phyloP scores from a whole-genome alignment of 2,113 vertebrate genomes.

The Sander vitreus region DNA sequence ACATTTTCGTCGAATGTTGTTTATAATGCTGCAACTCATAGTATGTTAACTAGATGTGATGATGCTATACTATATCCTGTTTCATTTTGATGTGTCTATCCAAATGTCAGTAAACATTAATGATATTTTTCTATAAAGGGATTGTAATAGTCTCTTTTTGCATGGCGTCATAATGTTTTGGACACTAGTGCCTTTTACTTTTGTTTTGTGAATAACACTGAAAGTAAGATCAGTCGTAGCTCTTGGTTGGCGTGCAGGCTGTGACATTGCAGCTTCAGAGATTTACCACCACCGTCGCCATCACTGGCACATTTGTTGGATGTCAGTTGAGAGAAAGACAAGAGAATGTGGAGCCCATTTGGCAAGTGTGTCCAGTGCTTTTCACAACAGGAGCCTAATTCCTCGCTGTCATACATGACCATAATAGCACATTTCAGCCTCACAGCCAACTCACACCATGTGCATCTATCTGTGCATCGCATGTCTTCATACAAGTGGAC shows the following conservation, averaged over 20 bases:
- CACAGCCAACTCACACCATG: constrained; percentile 41
- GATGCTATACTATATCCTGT: constrained; percentile 58
- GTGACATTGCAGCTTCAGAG: constrained; percentile 42
- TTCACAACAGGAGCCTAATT: constrained; percentile 61
- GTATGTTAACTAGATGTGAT: constrained; percentile 60
- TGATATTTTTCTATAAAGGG: constrained; percentile 71
- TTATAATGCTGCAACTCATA: constrained; percentile 60
- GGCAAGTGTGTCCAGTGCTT: constrained; percentile 65
- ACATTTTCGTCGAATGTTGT: constrained; percentile 45
- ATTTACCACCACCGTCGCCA: constrained; percentile 44
- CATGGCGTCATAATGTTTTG: constrained; percentile 65
- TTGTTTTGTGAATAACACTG: constrained; percentile 56
- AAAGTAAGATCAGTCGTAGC: constrained; percentile 50
- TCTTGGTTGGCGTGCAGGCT: constrained; percentile 17
- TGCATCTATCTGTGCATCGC: constrained; percentile 43
- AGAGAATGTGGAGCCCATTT: constrained; percentile 68
- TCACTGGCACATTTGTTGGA: constrained; percentile 56
- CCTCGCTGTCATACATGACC: constrained; percentile 63
- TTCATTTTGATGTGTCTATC: constrained; percentile 66
- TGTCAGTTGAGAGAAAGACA: constrained; percentile 54
- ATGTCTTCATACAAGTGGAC: constrained; percentile 24
- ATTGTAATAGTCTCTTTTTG: constrained; percentile 59
- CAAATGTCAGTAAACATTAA: constrained; percentile 49
- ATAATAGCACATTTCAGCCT: constrained; percentile 69
- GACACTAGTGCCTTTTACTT: constrained; percentile 75